These are phyloP conservation scores for Tautogolabrus adspersus DNA, from an alignment of 2,113 vertebrate species.

Conservation along the genomic window DNA sequence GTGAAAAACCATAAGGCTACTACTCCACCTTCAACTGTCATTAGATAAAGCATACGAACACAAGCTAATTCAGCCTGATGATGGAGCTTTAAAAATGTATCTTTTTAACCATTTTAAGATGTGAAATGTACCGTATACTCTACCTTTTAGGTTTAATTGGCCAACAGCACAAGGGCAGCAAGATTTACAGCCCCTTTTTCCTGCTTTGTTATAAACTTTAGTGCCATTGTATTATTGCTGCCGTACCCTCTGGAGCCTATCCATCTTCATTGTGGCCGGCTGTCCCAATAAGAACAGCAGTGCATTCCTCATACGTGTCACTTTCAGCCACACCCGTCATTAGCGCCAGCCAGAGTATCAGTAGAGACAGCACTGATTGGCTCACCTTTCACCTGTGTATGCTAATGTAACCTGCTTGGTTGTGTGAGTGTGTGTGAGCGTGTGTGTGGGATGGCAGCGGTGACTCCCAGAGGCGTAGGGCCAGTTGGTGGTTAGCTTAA, in stretches of 20 bases:
- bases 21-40: no score
- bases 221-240: slow-evolving; percentile 37
- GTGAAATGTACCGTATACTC: not conserved
- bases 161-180: not conserved
- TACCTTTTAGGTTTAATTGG: not conserved
- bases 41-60: not conserved
- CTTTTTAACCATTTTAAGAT: not conserved
- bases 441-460: slow-evolving; percentile 22
- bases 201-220: slow-evolving; percentile 24
- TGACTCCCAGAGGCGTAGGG: slow-evolving; percentile 56
- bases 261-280: slow-evolving; percentile 63
- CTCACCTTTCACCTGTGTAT: slow-evolving; percentile 82
- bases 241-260: slow-evolving; percentile 38
- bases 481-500: slow-evolving; percentile 81
- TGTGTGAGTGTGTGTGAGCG: slow-evolving; percentile 10
- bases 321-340: slow-evolving; percentile 65
- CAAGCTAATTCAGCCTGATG: not conserved
- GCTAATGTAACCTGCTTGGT: slow-evolving; percentile 71
- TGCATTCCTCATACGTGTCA: slow-evolving; percentile 68
- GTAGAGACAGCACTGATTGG: slow-evolving; percentile 74
- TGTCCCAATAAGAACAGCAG: slow-evolving; percentile 50
- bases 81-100: not conserved
- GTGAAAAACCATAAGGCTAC: no score
- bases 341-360: slow-evolving; percentile 62
- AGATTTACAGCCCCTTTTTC: not conserved